Evolutionary conservation across 1,140 invertebrate species (phyloP).

Genomic region (Dendrolimus kikuchii): DNA sequence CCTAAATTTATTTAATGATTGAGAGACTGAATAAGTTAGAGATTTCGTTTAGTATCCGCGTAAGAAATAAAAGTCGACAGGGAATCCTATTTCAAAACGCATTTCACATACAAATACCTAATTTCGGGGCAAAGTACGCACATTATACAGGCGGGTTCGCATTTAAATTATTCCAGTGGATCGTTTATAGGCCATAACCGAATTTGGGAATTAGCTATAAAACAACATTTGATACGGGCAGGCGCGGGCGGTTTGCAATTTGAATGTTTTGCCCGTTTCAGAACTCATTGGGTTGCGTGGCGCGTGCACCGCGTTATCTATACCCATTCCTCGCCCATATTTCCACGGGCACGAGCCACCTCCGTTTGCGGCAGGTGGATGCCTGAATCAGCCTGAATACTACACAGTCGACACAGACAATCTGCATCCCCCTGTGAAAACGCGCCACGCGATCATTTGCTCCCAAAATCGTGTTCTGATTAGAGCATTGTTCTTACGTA

Average conservation of each 20-base stretch:
- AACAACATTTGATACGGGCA: slow-evolving; percentile 70
- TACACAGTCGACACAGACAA: neutral
- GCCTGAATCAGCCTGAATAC: too few relatives aligned
- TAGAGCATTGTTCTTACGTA: too few relatives aligned
- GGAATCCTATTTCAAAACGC: slow-evolving; percentile 66
- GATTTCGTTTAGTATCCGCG: slow-evolving; percentile 3
- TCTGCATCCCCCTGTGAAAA: neutral
- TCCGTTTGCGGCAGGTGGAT: slow-evolving; percentile 7
- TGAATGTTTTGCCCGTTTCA: slow-evolving; percentile 61
- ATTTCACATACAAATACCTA: slow-evolving; percentile 72
- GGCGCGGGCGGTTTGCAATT: slow-evolving; percentile 65
- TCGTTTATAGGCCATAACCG: slow-evolving; percentile 72
- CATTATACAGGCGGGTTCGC: slow-evolving; percentile 67
- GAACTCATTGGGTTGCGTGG: slow-evolving; percentile 59
- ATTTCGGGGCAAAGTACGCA: slow-evolving; percentile 67
- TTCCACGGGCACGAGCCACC: slow-evolving; percentile 16
- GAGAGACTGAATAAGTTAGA: neutral
- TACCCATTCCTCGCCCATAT: slow-evolving; percentile 24
- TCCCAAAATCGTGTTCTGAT: too few relatives aligned
- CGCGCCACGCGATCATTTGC: too few relatives aligned
- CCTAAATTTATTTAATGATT: neutral
- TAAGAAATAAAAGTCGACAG: slow-evolving; percentile 53
- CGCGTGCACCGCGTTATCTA: slow-evolving; percentile 48
- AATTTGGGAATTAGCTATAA: slow-evolving; percentile 73
- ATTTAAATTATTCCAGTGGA: slow-evolving; percentile 71